These are phyloP conservation scores for Pasiphila rectangulata DNA, from an alignment of 2,888 invertebrate species.

Conservation along the genomic window DNA sequence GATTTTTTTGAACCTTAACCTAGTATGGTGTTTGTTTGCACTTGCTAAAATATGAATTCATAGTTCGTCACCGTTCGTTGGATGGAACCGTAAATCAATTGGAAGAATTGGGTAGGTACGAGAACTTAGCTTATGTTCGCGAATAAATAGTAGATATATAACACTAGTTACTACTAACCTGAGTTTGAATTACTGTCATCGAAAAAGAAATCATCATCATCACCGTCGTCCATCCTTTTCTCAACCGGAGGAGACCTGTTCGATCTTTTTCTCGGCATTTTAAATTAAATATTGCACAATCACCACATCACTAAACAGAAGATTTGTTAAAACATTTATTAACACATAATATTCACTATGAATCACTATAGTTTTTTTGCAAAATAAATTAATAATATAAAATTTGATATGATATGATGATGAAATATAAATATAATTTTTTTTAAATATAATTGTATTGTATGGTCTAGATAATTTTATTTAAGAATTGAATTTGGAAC, in stretches of 20 bases:
- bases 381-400: too few species aligned
- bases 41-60: too few species aligned
- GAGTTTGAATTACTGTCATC: conserved; percentile 72
- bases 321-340: neutral
- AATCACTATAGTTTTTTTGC: neutral
- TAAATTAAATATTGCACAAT: conserved; percentile 40
- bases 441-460: too few species aligned
- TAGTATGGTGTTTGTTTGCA: too few species aligned
- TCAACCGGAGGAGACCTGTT: conserved; percentile 60
- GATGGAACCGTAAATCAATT: too few species aligned
- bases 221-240: conserved; percentile 59
- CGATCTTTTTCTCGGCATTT: conserved; percentile 69
- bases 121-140: neutral
- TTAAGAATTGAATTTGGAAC: conserved; percentile 14
- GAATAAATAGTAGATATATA: neutral
- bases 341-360: neutral
- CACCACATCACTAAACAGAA: conserved; percentile 35
- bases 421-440: too few species aligned
- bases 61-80: too few species aligned
- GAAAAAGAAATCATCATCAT: conserved; percentile 73
- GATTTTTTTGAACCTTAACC: too few species aligned
- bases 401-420: too few species aligned
- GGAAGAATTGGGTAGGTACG: too few species aligned
- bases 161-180: conserved; percentile 41
- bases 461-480: too few species aligned